Evolutionary conservation across 2,888 invertebrate species (phyloP).

Genomic region (Thecophora atra): DNA sequence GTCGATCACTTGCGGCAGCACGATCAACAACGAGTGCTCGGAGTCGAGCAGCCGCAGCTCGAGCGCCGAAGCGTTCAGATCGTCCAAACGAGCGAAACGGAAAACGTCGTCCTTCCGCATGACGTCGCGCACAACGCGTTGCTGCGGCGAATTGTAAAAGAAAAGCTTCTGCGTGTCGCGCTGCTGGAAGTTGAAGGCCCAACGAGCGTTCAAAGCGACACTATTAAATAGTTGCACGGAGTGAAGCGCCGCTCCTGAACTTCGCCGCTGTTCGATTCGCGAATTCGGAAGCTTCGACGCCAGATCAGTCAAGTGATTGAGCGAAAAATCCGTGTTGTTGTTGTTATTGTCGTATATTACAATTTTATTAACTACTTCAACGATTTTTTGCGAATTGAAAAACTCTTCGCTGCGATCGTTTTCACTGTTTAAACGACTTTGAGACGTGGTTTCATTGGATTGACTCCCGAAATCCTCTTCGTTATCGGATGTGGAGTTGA

Average conservation of each 20-base stretch:
- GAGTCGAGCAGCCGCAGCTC: conserved; percentile 43
- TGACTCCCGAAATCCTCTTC: not conserved
- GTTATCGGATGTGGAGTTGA: not conserved
- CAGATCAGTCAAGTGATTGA: not conserved
- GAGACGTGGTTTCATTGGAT: not conserved
- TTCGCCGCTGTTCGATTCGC: not conserved
- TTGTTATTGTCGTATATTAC: not conserved
- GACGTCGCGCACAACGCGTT: conserved; percentile 42
- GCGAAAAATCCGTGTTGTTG: not conserved
- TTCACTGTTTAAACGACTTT: not conserved
- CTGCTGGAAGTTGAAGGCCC: conserved; percentile 48
- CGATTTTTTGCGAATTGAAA: not conserved
- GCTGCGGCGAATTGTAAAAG: conserved; percentile 39
- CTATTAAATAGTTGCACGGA: conserved; percentile 15
- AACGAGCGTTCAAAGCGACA: conserved; percentile 44
- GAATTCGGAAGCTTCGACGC: conserved; percentile 2
- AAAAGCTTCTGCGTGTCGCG: conserved; percentile 46
- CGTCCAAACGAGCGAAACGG: conserved; percentile 40
- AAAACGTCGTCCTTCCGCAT: conserved; percentile 49
- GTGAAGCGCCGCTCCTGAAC: not conserved
- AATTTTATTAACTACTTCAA: not conserved
- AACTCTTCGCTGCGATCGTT: not conserved
- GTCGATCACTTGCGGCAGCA: conserved; percentile 44
- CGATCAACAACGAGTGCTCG: conserved; percentile 41
- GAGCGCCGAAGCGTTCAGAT: conserved; percentile 48